Base-by-base conservation (phyloP, 2,113 vertebrate genomes). In the Lanius ludovicianus region DNA sequence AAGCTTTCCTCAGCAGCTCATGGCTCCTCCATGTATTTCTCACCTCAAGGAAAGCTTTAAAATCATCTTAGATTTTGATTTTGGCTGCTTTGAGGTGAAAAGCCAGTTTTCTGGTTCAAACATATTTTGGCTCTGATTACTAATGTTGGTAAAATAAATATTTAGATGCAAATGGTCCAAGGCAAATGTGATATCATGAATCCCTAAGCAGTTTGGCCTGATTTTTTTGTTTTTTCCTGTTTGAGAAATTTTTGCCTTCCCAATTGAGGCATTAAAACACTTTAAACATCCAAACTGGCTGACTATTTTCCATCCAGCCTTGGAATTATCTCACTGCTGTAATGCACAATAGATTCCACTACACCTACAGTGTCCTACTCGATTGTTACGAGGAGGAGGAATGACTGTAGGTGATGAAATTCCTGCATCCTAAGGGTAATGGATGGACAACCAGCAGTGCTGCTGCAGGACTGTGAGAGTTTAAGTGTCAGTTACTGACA, bases 341-440 rank as follows among this genome's bases (percentile, higher is more conserved):
- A 50, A 57, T 8, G 35, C 1, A 2, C 23, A 2, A 0, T 30
- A 41, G 28, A 42, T 88, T 83, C 57, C 68, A 23, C 74, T 79
- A 23, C 2, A 4, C 25, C 28, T 52, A 8, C 3, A 7, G 16
- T 10, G 37, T 31, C 31, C 78, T 70, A n/a, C 30, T 78, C n/a
- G 37, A 7, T 17, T 1, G 0, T 71, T 49, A 21, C 0, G 0
- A 3, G 28, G 19, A 52, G 31, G 9, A 89, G 47, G 49, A 85
- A 44, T 1, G 3, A 41, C 41, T 6, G 16, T 19, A 27, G 47
- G 13, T 37, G 46, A 30, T 35, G n/a, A 10, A 64, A 47, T 13
- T 63, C 35, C 53, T 64, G 19, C 63, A 19, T 55, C 42, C 59
- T 7, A 7, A 8, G 7, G 27, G 11, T 56, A 86, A 3, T 12